Conservation (phyloP, 2,888 invertebrate species). For the Ormyrus rosae region DNA sequence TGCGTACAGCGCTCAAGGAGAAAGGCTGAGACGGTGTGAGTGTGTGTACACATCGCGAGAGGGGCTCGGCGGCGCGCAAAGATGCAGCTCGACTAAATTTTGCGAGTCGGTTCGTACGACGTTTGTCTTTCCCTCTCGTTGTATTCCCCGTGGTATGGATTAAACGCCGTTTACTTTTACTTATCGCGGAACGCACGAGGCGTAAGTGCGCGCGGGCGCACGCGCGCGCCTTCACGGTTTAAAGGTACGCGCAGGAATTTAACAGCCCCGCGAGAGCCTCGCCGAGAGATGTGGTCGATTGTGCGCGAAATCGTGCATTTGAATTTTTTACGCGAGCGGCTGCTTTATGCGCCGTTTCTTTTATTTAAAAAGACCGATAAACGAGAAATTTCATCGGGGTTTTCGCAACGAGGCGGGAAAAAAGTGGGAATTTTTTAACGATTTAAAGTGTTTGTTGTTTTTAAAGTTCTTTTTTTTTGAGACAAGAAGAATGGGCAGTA, state of each 20-base stretch:
- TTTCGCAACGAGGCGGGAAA: neutral
- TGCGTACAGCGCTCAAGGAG: too few species aligned
- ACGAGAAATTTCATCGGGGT: neutral
- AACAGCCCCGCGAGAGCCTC: neutral
- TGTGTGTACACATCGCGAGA: neutral
- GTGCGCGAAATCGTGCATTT: neutral
- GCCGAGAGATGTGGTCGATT: neutral
- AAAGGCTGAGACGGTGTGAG: too few species aligned
- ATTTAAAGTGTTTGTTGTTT: too few species aligned
- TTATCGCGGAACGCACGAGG: slow-evolving; percentile 3
- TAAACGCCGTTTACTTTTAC: slow-evolving; percentile 48
- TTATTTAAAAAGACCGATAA: too few species aligned
- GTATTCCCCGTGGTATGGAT: slow-evolving; percentile 22
- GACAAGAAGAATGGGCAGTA: too few species aligned
- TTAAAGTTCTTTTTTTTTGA: too few species aligned
- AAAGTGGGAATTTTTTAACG: too few species aligned
- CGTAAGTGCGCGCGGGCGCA: neutral
- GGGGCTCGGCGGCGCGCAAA: neutral
- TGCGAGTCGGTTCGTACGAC: neutral
- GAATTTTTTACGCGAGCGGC: neutral
- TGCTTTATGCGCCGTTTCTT: neutral
- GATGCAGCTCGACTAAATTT: slow-evolving; percentile 23
- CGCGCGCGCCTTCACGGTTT: neutral
- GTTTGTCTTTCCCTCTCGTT: slow-evolving; percentile 28
- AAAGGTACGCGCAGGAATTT: neutral